These are phyloP conservation scores for Drosophila kambysellisi DNA, from an alignment of 2,888 invertebrate species.

Conservation along the genomic window DNA sequence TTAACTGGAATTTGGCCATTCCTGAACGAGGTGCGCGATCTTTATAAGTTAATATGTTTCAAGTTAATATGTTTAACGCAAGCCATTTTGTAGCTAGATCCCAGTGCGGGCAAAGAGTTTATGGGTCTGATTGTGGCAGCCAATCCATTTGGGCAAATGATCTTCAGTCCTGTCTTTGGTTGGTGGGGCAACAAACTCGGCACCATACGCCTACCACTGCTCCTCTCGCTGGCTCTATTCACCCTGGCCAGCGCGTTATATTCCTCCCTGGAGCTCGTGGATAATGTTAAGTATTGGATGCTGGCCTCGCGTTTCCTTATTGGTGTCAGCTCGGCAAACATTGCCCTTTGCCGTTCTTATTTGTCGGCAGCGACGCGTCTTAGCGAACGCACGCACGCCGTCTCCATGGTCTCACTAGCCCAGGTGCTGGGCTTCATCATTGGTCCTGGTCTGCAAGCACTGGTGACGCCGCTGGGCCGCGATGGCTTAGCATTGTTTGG, in stretches of 20 bases:
- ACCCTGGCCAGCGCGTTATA: slow-evolving; percentile 90
- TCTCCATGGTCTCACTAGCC: slow-evolving; percentile 93
- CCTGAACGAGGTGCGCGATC: slow-evolving; percentile 89
- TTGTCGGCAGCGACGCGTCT: slow-evolving; percentile 93
- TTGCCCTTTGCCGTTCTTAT: slow-evolving; percentile 93
- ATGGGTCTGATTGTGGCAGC: slow-evolving; percentile 94
- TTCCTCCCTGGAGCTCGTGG: slow-evolving; percentile 90
- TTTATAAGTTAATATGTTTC: rapidly evolving
- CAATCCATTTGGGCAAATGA: slow-evolving; percentile 94
- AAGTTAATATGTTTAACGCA: too few relatives aligned
- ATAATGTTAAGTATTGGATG: slow-evolving; percentile 90
- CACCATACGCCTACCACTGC: slow-evolving; percentile 90
- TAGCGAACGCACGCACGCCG: slow-evolving; percentile 92
- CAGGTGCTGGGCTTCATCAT: slow-evolving; percentile 95
- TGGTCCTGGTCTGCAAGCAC: slow-evolving; percentile 93
- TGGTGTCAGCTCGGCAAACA: slow-evolving; percentile 93
- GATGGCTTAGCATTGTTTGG: slow-evolving; percentile 87
- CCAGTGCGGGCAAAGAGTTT: slow-evolving; percentile 91
- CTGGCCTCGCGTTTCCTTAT: slow-evolving; percentile 91
- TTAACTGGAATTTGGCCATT: slow-evolving; percentile 96
- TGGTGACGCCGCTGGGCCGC: slow-evolving; percentile 91
- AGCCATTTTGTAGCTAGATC: slow-evolving; percentile 88
- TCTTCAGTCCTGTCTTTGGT: slow-evolving; percentile 93
- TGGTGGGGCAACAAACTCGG: slow-evolving; percentile 93
- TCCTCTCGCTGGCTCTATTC: slow-evolving; percentile 90